Evolutionary conservation across 2,888 invertebrate genomes (phyloP).

Genomic region (Pyrochroa serraticornis): DNA sequence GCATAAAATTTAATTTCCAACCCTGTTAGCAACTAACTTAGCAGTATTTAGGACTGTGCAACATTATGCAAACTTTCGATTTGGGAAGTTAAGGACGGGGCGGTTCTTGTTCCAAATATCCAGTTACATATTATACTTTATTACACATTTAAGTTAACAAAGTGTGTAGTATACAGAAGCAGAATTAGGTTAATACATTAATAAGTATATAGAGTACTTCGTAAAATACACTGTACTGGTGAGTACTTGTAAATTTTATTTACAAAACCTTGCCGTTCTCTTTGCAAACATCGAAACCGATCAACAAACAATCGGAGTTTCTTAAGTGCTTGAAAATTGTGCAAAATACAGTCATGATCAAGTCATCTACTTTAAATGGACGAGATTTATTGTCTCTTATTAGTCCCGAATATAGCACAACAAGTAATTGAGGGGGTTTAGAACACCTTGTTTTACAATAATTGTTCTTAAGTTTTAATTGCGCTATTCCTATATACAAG

Average conservation of each 20-base stretch:
- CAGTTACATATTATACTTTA: conserved; percentile 19
- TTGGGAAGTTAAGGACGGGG: too few relatives aligned
- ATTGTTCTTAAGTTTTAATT: too few relatives aligned
- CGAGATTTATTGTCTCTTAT: conserved; percentile 27
- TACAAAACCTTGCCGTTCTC: conserved; percentile 7
- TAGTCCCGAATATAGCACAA: conserved; percentile 5
- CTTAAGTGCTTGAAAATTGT: conserved; percentile 22
- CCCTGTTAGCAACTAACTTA: too few relatives aligned
- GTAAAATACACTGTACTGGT: conserved; percentile 26
- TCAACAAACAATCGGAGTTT: conserved; percentile 11
- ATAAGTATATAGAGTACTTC: conserved; percentile 28
- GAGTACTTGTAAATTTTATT: conserved; percentile 17
- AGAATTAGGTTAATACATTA: conserved; percentile 29
- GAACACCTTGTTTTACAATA: too few relatives aligned
- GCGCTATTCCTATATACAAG: too few relatives aligned
- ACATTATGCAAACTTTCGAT: too few relatives aligned
- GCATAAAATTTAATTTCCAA: too few relatives aligned
- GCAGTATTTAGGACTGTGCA: too few relatives aligned
- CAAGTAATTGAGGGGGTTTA: too few relatives aligned
- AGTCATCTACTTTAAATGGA: conserved; percentile 20
- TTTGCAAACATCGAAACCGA: conserved; percentile 11
- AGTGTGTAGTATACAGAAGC: conserved; percentile 35
- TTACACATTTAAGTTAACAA: conserved; percentile 37
- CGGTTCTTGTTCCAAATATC: not conserved
- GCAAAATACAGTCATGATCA: conserved; percentile 22